These are phyloP conservation scores for Nycticryphes semicollaris DNA, from an alignment of 2,113 vertebrate genomes.

Conservation along the genomic window DNA sequence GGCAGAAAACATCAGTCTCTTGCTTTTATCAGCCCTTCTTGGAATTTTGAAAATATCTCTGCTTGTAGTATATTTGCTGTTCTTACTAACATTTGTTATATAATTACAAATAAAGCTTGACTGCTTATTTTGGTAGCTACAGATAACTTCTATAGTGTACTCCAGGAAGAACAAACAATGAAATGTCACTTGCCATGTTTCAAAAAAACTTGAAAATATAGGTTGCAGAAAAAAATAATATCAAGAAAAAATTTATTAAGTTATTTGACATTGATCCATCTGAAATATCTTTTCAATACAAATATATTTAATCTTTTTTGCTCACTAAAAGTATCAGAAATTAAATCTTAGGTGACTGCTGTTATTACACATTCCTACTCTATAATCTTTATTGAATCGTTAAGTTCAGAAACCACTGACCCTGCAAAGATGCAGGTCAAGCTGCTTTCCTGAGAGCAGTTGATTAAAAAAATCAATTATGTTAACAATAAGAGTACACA, in stretches of 20 bases:
- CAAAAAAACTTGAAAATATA: neutral
- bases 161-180: neutral
- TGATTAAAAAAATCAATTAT: constrained; percentile 1
- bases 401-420: neutral
- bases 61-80: neutral
- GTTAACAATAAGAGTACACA: neutral
- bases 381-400: constrained; percentile 7
- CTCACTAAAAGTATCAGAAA: neutral
- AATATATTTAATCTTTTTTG: neutral
- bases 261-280: neutral
- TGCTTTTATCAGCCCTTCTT: neutral
- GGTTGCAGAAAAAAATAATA: neutral
- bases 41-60: neutral
- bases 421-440: constrained; percentile 1
- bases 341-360: neutral
- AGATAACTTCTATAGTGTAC: neutral
- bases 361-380: neutral
- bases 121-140: neutral
- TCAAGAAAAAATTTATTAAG: neutral
- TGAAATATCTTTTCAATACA: neutral
- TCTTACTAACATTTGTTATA: neutral
- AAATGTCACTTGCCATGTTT: neutral
- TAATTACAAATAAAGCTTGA: neutral
- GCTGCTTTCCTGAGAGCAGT: neutral
- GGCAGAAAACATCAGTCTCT: neutral